Base-by-base conservation (phyloP, 2,888 invertebrate species). In the Acanthacorydalis orientalis region DNA sequence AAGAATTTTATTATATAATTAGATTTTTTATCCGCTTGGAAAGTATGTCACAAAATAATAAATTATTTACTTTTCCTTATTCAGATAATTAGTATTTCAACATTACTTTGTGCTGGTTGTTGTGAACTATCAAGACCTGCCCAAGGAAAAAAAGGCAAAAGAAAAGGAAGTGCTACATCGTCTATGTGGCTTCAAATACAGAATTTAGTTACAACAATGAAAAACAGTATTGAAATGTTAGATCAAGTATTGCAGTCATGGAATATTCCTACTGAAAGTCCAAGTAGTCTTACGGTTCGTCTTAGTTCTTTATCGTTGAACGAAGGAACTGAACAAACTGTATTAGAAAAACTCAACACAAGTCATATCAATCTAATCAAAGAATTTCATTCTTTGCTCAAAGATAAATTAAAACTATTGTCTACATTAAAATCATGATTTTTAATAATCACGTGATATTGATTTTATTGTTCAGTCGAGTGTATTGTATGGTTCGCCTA, bases 41-140 rank as follows among this genome's bases (percentile, higher is more conserved):
- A n/a, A n/a, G n/a, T n/a, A n/a, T n/a, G n/a, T n/a, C n/a, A n/a
- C n/a, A n/a, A n/a, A 37, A 6, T 23, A 23, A 23, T 23, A 23
- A 4, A 23, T 23, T 23, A n/a, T 23, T 23, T 23, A 2, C 10
- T 37, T 49, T 16, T 46, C 44, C 48, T 50, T 48, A 63, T 68
- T 34, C 68, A 78, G 78, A 72, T 76, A 51, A 64, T 78, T 53
- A 72, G 75, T 44, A 66, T 77, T 54, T 61, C 71, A 31, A 69
- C 72, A 16, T 69, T 74, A 50, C 59, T 79, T 3, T 68, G 74
- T 48, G 73, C 75, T 48, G 67, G 74, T 1, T 74, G 72, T 61
- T 67, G 68, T 57, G 74, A 75, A 49, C 52, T 75, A 16, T 60
- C 68, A 23, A 65, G 70, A 39, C 71, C 73, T 40, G 55, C 72